phyloP scores from a whole-genome alignment of 92 coral and sea anemone genomes.

The Muricea muricata region DNA sequence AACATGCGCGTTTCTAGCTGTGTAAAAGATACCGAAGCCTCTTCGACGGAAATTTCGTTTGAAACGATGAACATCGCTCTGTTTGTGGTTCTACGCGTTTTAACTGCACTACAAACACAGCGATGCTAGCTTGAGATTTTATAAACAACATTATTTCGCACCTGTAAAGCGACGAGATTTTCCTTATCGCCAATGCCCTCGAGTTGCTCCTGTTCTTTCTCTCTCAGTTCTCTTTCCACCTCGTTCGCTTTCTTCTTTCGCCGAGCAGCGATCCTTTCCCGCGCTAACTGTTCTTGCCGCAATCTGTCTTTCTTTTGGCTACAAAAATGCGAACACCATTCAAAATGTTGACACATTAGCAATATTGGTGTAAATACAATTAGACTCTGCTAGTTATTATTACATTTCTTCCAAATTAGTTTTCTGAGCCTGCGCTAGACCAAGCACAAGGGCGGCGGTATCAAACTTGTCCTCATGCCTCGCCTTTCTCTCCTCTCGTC shows the following conservation, averaged over 20 bases:
- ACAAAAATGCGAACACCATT: neutral
- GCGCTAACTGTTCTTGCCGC: slow-evolving; percentile 84
- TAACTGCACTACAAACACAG: too few relatives aligned
- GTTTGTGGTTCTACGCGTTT: too few relatives aligned
- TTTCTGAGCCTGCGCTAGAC: slow-evolving; percentile 90
- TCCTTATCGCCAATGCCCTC: slow-evolving; percentile 68
- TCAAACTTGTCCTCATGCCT: slow-evolving; percentile 88
- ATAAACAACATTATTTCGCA: slow-evolving; percentile 3
- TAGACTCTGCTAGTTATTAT: too few relatives aligned
- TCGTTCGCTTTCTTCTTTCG: slow-evolving; percentile 80
- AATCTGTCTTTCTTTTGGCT: slow-evolving; percentile 85
- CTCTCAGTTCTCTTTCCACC: slow-evolving; percentile 71
- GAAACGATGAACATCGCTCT: too few relatives aligned
- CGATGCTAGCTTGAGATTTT: too few relatives aligned
- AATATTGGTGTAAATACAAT: too few relatives aligned
- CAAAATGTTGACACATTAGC: neutral
- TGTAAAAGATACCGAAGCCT: too few relatives aligned
- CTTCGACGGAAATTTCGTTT: too few relatives aligned
- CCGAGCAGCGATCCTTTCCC: slow-evolving; percentile 83
- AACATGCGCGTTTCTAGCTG: too few relatives aligned
- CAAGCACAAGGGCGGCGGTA: slow-evolving; percentile 89
- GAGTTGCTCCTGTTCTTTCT: slow-evolving; percentile 65
- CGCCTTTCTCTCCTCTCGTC: slow-evolving; percentile 91
- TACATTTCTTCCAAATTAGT: slow-evolving; percentile 83
- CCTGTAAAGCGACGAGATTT: slow-evolving; percentile 87